Conservation (phyloP, 2,113 vertebrate species). For the Cavia porcellus region DNA sequence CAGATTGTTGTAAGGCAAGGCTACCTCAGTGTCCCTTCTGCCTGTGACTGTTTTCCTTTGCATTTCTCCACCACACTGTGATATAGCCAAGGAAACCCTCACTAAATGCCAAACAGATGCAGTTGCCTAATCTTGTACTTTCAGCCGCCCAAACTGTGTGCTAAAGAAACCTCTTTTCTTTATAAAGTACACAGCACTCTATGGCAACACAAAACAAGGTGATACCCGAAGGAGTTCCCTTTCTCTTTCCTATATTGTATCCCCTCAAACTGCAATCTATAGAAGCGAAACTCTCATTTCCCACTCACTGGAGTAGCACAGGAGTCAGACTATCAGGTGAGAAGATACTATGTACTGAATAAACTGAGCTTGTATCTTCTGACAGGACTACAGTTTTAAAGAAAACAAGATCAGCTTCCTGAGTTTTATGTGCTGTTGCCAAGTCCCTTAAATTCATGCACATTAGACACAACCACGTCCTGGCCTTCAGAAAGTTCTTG, state of each 20-base stretch:
- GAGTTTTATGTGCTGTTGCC: background rate
- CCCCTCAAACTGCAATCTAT: background rate
- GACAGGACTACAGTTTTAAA: background rate
- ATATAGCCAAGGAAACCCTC: background rate
- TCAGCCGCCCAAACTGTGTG: background rate
- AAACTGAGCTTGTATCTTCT: background rate
- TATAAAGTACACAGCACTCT: background rate
- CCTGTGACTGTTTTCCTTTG: background rate
- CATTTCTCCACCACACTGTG: background rate
- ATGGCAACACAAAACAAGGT: background rate
- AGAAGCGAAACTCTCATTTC: constrained; percentile 34
- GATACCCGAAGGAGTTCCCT: background rate
- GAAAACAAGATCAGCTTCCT: background rate
- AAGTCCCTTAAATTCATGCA: background rate
- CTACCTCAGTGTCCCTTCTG: background rate
- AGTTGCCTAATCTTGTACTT: background rate
- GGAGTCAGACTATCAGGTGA: background rate
- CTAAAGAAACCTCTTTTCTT: background rate
- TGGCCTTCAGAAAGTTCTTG: background rate
- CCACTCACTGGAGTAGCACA: constrained; percentile 3
- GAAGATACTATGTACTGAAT: background rate
- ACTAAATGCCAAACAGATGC: background rate
- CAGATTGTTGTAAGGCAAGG: background rate
- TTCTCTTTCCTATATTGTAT: background rate
- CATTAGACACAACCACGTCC: background rate